Evolutionary conservation across 2,113 vertebrate species (phyloP), one percentile per base, ranked within the genome.

Genomic region (Ranitomeya imitator): DNA sequence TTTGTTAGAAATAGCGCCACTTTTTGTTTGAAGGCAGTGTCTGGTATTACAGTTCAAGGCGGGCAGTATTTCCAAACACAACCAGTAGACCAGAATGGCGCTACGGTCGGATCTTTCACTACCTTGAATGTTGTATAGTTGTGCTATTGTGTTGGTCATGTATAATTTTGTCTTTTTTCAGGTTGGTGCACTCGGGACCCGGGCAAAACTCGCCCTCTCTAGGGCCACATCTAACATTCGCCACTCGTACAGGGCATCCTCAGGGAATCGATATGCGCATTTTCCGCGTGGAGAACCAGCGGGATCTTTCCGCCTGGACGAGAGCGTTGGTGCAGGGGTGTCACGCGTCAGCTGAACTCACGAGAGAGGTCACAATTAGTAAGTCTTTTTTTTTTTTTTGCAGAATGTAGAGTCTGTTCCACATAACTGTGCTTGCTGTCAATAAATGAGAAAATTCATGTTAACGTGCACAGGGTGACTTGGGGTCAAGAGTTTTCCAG

Each of bases 231-330:
- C 95, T 99, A 83, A 95, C 96, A 0, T 99, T 99, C 0, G 97
- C 96, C 92, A 98, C 97, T 0, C 94, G 98, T 82, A 99, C 97
- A 0, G 98, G 98, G 57, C 98, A 97, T 0, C 95, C 96, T 0
- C 97, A 97, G 76, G 97, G 98, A 7, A 96, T 99, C 31, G 98
- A 99, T 93, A 97, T 96, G 91, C 97, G 97, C 71, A 63, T 98
- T 14, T 99, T 99, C 93, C 93, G 97, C 0, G 98, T 98, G 91
- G 98, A 99, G 93, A 99, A 96, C 0, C 97, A 99, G 92, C 97
- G 97, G 88, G 98, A 99, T 88, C 94, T 99, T 91, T 99, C 98
- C 0, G 94, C 95, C 0, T 99, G 98, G 98, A 99, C 97, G 0
- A 94, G 98, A 0, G 94, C 96, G 3, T 93, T 99, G 1, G 98